Evolutionary conservation across 2,888 invertebrate genomes (phyloP).

Genomic region (Catocala nupta): DNA sequence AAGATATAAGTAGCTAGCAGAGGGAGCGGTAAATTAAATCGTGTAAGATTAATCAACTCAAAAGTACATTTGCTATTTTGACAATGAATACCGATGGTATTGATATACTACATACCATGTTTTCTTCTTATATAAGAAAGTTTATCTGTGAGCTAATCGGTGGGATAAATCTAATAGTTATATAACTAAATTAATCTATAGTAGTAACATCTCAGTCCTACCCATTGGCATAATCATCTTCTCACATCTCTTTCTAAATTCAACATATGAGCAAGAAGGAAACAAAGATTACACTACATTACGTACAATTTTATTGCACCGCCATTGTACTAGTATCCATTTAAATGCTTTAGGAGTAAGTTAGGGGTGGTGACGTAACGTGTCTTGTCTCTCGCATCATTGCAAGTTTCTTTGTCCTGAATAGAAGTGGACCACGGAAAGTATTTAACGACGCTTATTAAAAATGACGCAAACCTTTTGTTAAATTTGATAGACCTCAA

Average conservation of each 20-base stretch:
- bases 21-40: no score
- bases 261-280: conserved; percentile 14
- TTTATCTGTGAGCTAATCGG: not conserved
- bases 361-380: conserved; percentile 24
- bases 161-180: not conserved
- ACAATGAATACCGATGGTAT: no score
- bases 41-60: no score
- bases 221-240: conserved; percentile 41
- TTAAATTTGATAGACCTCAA: conserved; percentile 28
- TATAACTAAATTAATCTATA: conserved; percentile 13
- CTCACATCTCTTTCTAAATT: conserved; percentile 13
- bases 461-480: conserved; percentile 33
- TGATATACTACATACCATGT: no score
- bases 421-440: conserved; percentile 17
- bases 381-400: conserved; percentile 11
- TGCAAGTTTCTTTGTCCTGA: conserved; percentile 18
- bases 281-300: conserved; percentile 14
- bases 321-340: conserved; percentile 16
- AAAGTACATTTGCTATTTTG: no score
- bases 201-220: conserved; percentile 39
- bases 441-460: conserved; percentile 29
- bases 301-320: not conserved
- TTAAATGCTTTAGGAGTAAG: conserved; percentile 14
- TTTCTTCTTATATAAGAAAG: not conserved
- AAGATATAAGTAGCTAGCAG: no score